A percentile compares a stretch with the other conserved stretches of the same genome.
phyloP scores from a whole-genome alignment of 1,140 invertebrate species.

The Zeugodacus cucurbitae region DNA sequence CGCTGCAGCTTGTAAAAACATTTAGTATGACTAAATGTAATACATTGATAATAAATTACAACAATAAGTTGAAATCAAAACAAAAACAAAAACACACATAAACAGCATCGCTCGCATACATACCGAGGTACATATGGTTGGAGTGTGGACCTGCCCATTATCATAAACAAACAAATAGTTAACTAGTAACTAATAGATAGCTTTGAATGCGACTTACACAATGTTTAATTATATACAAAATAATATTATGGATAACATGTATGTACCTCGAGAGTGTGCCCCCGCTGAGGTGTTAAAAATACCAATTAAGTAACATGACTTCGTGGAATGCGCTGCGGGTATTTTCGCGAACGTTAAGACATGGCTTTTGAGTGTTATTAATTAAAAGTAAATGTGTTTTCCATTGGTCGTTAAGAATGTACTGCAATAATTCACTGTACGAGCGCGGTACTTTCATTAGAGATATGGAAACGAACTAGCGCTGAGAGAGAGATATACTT shows the following conservation, averaged over 20 bases:
- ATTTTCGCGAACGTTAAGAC: not conserved
- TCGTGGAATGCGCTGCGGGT: slow-evolving; percentile 1
- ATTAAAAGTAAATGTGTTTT: not conserved
- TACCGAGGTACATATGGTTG: not conserved
- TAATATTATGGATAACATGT: not conserved
- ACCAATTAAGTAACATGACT: not conserved
- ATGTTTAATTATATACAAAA: not conserved
- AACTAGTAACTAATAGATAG: not conserved
- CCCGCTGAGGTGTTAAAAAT: not conserved
- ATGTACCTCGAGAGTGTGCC: too few relatives aligned
- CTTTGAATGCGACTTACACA: not conserved
- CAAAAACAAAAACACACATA: not conserved
- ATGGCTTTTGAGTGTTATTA: not conserved
- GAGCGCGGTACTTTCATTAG: too few relatives aligned
- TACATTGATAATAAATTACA: not conserved
- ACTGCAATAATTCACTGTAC: too few relatives aligned
- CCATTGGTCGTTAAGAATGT: too few relatives aligned
- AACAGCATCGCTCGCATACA: not conserved
- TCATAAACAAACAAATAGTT: not conserved
- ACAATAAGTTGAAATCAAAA: not conserved
- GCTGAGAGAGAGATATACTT: too few relatives aligned
- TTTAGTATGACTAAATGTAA: not conserved
- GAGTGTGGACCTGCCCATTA: not conserved
- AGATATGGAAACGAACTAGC: too few relatives aligned
- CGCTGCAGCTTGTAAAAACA: not conserved